Evolutionary conservation across 2,797 vertebrate species (phyloP), one percentile per base, ranked within the genome.

Genomic region (Coregonus sp.): DNA sequence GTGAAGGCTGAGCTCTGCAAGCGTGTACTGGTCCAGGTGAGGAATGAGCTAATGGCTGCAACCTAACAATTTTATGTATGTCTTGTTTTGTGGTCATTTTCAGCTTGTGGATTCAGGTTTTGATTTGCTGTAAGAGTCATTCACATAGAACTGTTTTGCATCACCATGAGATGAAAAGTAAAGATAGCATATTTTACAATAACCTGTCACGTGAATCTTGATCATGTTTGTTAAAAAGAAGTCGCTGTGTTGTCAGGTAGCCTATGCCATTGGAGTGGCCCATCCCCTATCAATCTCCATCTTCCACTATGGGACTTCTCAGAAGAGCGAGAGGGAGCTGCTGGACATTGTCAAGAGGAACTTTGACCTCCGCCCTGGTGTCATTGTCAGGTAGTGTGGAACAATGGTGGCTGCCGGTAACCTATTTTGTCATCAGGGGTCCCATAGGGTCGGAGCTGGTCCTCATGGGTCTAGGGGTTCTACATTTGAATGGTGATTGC

Each of bases 201-300:
- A 47, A 47, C 40, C 40, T 9, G 7, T 47, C 40, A 47, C 9
- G 40, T 47, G 9, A 47, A 1, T 47, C 40, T 47, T 47, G 40
- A 12, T 47, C 40, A 47, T 47, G 9, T 12, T 2, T 12, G 40
- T 11, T 47, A 47, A 47, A 2, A 16, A 3, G 40, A 4, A 25
- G 1, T 70, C 4, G 18, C 72, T 72, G 50, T 70, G 15, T 20
- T 0, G 73, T 20, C 20, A 99, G 98, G 96, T 99, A 1, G 92
- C 97, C 0, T 98, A 99, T 0, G 97, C 97, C 73, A 98, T 99
- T 54, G 97, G 97, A 54, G 96, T 98, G 51, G 92, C 97, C 73
- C 95, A 98, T 79, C 97, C 97, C 1, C 89, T 99, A 70, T 99
- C 97, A 11, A 92, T 99, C 86, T 98, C 97, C 85, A 98, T 99